phyloP scores from a whole-genome alignment of 2,888 invertebrate species.

The Eilema depressum region DNA sequence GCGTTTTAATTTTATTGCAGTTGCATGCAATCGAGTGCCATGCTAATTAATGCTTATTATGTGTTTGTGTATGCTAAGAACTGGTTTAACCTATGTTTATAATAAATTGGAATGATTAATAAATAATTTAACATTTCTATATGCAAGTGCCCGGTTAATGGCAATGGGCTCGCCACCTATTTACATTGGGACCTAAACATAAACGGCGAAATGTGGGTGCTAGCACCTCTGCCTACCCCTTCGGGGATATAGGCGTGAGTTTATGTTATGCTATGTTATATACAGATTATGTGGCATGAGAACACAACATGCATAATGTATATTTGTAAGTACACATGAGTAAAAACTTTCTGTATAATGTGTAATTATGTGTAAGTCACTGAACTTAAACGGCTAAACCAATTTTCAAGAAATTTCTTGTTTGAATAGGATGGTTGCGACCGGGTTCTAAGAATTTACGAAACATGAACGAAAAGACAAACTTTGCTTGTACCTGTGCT shows the following conservation, averaged over 20 bases:
- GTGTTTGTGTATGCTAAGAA: neutral
- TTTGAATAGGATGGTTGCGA: neutral
- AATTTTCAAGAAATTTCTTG: neutral
- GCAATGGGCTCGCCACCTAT: too few species aligned
- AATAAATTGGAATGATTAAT: neutral
- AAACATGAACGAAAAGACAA: neutral
- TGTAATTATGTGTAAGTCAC: neutral
- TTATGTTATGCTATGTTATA: too few species aligned
- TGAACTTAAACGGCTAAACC: neutral
- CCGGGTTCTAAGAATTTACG: neutral
- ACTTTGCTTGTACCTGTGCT: too few species aligned
- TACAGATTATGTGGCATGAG: neutral
- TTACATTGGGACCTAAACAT: too few species aligned
- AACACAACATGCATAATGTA: neutral
- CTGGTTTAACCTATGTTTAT: neutral
- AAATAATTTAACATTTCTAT: neutral
- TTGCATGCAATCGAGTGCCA: slow-evolving; percentile 35
- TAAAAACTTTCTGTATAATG: neutral
- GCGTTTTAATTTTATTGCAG: slow-evolving; percentile 39
- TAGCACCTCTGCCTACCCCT: too few species aligned
- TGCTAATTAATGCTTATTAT: slow-evolving; percentile 8
- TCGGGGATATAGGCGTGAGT: too few species aligned
- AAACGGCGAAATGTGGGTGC: too few species aligned
- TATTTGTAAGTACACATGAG: neutral
- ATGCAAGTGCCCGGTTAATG: too few species aligned